phyloP scores from a whole-genome alignment of 2,888 invertebrate genomes.

The Cosmopolites sordidus region DNA sequence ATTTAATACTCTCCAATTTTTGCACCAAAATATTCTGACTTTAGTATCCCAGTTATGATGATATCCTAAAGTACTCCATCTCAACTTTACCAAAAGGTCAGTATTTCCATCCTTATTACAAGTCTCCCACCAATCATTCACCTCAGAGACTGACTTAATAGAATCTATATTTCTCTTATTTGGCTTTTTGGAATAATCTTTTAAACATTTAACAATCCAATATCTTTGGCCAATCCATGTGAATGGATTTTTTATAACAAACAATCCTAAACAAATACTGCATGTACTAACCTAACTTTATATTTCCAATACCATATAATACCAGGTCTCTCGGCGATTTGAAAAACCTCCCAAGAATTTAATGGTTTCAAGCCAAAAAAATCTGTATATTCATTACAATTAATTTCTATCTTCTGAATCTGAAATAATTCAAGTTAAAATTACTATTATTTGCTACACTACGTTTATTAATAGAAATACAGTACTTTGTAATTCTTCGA shows the following conservation, averaged over 20 bases:
- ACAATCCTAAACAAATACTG: conserved; percentile 54
- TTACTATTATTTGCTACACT: not conserved
- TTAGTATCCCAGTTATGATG: conserved; percentile 99
- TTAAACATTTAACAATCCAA: conserved; percentile 76
- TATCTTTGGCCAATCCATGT: conserved; percentile 70
- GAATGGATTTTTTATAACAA: conserved; percentile 82
- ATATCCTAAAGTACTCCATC: conserved; percentile 96
- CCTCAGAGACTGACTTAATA: conserved; percentile 44
- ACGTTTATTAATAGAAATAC: not conserved
- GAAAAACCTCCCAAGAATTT: conserved; percentile 61
- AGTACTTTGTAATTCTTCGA: conserved; percentile 12
- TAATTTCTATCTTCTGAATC: conserved; percentile 40
- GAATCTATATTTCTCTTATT: conserved; percentile 66
- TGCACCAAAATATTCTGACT: conserved; percentile 46
- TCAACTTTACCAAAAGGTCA: conserved; percentile 54
- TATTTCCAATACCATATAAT: conserved; percentile 14
- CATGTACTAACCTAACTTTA: not conserved
- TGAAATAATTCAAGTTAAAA: conserved; percentile 30
- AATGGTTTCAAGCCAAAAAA: conserved; percentile 49
- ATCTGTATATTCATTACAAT: conserved; percentile 9
- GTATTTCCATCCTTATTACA: conserved; percentile 45
- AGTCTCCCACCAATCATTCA: conserved; percentile 63
- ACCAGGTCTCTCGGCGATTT: conserved; percentile 60
- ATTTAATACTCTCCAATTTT: conserved; percentile 15
- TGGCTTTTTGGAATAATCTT: conserved; percentile 71